Conservation (phyloP, 35 echinoderm and acorn worm genomes). For the Chiridota heheva region DNA sequence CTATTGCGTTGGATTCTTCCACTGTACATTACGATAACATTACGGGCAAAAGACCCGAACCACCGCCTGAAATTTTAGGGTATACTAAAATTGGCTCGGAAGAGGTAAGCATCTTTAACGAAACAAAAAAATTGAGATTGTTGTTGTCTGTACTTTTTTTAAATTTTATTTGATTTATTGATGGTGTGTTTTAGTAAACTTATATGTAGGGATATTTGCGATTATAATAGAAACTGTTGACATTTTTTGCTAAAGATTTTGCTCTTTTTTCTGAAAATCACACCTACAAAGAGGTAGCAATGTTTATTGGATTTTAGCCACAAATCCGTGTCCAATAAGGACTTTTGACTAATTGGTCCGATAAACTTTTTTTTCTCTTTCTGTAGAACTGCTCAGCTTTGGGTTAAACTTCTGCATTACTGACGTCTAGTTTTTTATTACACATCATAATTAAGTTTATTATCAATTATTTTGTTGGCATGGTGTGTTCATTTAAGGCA, state of each 20-base stretch:
- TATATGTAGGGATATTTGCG: neutral
- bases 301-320: no score
- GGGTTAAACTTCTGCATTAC: no score
- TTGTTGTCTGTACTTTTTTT: no score
- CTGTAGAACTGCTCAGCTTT: no score
- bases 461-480: no score
- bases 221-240: neutral
- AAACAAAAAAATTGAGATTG: no score
- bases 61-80: constrained; percentile 19
- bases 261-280: neutral
- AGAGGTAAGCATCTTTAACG: neutral
- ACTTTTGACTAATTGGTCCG: no score
- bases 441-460: no score
- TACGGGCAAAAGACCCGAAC: neutral
- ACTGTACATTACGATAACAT: neutral
- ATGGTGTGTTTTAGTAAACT: neutral
- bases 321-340: no score
- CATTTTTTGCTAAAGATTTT: neutral
- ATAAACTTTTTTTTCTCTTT: no score
- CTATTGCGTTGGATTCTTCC: constrained; percentile 26
- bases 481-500: no score
- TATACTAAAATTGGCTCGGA: constrained; percentile 16
- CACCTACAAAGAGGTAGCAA: neutral
- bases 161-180: neutral
- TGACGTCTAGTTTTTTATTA: no score